Evolutionary conservation across 1,140 invertebrate species (phyloP).

Genomic region (Sinonovacula constricta): DNA sequence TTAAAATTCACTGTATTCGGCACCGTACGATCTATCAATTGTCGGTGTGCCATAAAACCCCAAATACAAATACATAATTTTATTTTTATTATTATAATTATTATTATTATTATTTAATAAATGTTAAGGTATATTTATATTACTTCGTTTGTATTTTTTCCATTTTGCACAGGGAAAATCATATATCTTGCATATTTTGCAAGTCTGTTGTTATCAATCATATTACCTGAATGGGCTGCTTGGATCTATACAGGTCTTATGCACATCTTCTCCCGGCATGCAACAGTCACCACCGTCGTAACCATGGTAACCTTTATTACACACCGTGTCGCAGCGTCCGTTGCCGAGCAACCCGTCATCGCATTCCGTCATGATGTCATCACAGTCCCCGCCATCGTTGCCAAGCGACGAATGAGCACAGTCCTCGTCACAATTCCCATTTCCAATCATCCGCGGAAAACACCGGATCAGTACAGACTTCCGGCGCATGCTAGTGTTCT

Average conservation of each 20-base stretch:
- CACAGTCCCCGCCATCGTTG: constrained; percentile 70
- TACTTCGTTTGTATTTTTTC: too few relatives aligned
- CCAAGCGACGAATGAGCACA: constrained; percentile 64
- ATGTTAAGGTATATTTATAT: too few relatives aligned
- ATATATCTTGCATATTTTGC: too few relatives aligned
- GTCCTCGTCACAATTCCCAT: constrained; percentile 61
- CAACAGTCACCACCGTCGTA: constrained; percentile 75
- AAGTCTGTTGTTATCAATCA: too few relatives aligned
- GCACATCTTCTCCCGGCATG: constrained; percentile 34
- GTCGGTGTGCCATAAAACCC: too few relatives aligned
- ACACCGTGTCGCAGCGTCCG: constrained; percentile 68
- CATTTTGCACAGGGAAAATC: too few relatives aligned
- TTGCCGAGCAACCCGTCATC: constrained; percentile 59
- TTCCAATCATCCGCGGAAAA: constrained; percentile 57
- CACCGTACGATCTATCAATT: too few relatives aligned
- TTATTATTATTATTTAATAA: too few relatives aligned
- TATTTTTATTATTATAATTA: too few relatives aligned
- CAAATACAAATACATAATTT: too few relatives aligned
- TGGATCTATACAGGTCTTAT: constrained; percentile 67
- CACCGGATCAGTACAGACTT: constrained; percentile 67
- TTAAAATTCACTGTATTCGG: too few relatives aligned
- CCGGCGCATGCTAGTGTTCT: constrained; percentile 55
- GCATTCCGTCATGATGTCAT: constrained; percentile 52
- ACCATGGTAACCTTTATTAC: constrained; percentile 64
- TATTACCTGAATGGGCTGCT: constrained; percentile 62